Percentiles rank a stretch among this genome's conserved stretches.
Conservation (phyloP, 92 coral and sea anemone genomes). For the Zoanthus sansibaricus region DNA sequence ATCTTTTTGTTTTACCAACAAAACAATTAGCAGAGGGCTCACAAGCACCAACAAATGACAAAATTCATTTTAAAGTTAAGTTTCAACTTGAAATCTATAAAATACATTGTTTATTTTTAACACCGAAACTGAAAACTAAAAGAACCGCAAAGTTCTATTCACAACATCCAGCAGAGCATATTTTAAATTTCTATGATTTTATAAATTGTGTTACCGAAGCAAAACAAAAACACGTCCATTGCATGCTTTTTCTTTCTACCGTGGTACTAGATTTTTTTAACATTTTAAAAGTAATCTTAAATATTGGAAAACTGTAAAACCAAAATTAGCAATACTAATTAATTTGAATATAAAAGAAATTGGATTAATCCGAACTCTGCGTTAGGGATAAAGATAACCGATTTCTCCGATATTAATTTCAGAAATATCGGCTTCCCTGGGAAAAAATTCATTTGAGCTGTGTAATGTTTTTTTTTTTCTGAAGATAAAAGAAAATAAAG, state of each 20-base stretch:
- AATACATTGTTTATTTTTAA: no score
- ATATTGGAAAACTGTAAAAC: not conserved
- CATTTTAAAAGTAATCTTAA: not conserved
- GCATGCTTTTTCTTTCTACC: not conserved
- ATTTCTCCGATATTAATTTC: not conserved
- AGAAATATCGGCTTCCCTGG: not conserved
- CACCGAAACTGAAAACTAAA: no score
- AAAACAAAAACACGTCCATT: not conserved
- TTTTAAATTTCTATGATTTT: no score
- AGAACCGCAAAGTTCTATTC: no score
- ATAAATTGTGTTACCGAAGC: not conserved
- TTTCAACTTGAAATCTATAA: no score
- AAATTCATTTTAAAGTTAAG: no score
- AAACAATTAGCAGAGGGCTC: not conserved
- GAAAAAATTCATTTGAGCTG: not conserved
- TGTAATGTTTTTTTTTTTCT: not conserved
- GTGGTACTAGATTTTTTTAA: not conserved
- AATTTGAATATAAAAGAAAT: not conserved
- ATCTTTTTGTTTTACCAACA: not conserved
- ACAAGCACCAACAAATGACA: no score
- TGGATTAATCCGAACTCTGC: not conserved
- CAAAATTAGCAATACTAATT: not conserved
- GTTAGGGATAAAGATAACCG: not conserved
- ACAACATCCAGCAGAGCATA: no score
- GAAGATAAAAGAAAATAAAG: conserved; percentile 2